These are phyloP conservation scores for Cristatella mucedo DNA, from an alignment of 2,888 invertebrate genomes.

Conservation along the genomic window DNA sequence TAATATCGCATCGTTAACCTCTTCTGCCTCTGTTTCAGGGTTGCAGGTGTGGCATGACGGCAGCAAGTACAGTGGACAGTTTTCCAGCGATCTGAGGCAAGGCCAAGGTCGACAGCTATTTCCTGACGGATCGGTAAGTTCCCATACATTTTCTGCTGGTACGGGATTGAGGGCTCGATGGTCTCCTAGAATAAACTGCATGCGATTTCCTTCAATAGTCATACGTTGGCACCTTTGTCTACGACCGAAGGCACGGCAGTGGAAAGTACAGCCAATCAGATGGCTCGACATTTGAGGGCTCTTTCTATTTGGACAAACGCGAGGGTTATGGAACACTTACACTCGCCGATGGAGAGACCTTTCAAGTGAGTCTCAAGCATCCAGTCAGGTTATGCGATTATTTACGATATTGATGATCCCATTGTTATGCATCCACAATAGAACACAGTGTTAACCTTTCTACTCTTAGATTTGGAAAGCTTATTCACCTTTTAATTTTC, in stretches of 20 bases:
- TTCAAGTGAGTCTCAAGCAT: constrained; percentile 36
- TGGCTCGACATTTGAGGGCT: constrained; percentile 26
- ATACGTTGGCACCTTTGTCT: constrained; percentile 30
- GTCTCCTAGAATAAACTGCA: background rate
- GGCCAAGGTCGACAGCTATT: constrained; percentile 30
- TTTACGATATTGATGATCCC: too few species aligned
- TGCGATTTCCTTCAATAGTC: too few species aligned
- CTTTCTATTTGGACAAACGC: constrained; percentile 34
- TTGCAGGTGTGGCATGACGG: constrained; percentile 33
- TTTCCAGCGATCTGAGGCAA: constrained; percentile 28
- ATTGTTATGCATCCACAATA: too few species aligned
- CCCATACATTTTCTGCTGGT: background rate
- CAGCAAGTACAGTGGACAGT: constrained; percentile 30
- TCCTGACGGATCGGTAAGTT: constrained; percentile 31
- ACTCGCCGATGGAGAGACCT: constrained; percentile 27
- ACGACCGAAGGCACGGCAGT: constrained; percentile 33
- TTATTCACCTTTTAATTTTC: too few species aligned
- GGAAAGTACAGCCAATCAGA: constrained; percentile 34
- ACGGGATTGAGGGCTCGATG: background rate
- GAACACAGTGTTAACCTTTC: too few species aligned
- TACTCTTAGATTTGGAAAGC: too few species aligned
- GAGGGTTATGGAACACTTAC: constrained; percentile 34
- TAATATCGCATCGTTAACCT: too few species aligned
- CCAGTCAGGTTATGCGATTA: too few species aligned
- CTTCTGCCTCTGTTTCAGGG: too few species aligned